Evolutionary conservation across 2,797 vertebrate genomes (phyloP), one percentile per base, ranked within the genome.

Genomic region (Urosaurus nigricauda): DNA sequence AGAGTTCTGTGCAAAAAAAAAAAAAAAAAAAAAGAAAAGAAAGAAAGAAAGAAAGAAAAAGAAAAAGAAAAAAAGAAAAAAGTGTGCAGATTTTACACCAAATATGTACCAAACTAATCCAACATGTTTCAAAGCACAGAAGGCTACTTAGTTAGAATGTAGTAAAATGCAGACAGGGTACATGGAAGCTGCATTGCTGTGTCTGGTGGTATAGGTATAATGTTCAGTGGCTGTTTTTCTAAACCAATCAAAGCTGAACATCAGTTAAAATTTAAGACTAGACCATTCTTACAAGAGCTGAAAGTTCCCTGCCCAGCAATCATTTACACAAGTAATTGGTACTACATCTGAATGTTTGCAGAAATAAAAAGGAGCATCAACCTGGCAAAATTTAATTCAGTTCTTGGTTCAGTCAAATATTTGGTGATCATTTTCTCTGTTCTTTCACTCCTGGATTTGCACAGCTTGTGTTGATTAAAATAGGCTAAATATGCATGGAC

Each of bases 401-500:
- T 91, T 79, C 71, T 89, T 89, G 60, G n/a, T 56, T 92, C 71
- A 80, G 29, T 87, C 70, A 94, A 92, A 93, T 93, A 88, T 94
- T 91, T 93, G 91, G 73, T 85, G 56, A 83, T 40, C 26, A 73
- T 88, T 90, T 93, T 43, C 92, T 56, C 86, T 94, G 81, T 91
- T 93, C 60, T 84, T 2, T 56, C 26, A 68, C 12, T 51, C 88
- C 79, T 56, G 26, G 81, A 88, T 78, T 88, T 84, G 37, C 47
- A 88, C n/a, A 78, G 60, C 47, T 93, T 8, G 4, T 56, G 65
- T 73, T 85, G 87, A 87, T 79, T 91, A 56, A 87, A 86, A 87
- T 90, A 93, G 51, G 37, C 60, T 88, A 87, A 92, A 92, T 90
- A 87, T 89, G 60, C 92, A 89, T 24, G 14, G 43, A 87, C 3